Evolutionary conservation across 2,888 invertebrate species (phyloP).

Genomic region (Lasioglossum calceatum): DNA sequence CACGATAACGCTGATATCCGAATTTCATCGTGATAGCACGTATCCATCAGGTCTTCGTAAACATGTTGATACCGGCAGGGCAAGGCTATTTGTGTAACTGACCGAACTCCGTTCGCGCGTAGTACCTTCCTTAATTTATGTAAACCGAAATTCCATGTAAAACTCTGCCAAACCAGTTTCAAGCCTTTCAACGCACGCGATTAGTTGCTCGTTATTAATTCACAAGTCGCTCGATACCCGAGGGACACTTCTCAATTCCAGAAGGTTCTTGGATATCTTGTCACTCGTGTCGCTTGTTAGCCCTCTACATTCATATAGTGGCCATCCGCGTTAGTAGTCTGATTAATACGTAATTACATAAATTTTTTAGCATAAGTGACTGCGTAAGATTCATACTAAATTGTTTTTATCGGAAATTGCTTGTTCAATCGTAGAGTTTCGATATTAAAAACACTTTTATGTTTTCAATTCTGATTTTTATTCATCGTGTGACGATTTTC

Average conservation of each 20-base stretch:
- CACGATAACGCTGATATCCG: slow-evolving; percentile 23
- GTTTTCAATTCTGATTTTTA: not conserved
- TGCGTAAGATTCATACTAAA: not conserved
- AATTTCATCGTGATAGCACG: slow-evolving; percentile 17
- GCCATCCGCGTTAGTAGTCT: not conserved
- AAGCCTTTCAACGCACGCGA: slow-evolving; percentile 23
- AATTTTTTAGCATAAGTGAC: not conserved
- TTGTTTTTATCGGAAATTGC: not conserved
- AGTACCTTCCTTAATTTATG: slow-evolving; percentile 41
- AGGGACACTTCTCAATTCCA: not conserved
- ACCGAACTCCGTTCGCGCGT: slow-evolving; percentile 30
- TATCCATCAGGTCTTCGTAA: slow-evolving; percentile 10
- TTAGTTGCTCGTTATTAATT: slow-evolving; percentile 55
- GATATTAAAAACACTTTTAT: no score
- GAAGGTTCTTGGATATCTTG: not conserved
- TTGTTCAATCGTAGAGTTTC: not conserved
- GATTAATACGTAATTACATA: not conserved
- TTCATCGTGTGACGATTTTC: not conserved
- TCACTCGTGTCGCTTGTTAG: no score
- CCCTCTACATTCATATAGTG: not conserved
- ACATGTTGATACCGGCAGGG: not conserved
- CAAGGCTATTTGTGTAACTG: slow-evolving; percentile 19
- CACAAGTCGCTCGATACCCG: slow-evolving; percentile 17
- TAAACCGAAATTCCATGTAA: slow-evolving; percentile 24
- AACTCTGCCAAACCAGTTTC: slow-evolving; percentile 38